These are phyloP conservation scores for Ischnura elegans DNA, from an alignment of 2,888 invertebrate species.

Conservation along the genomic window DNA sequence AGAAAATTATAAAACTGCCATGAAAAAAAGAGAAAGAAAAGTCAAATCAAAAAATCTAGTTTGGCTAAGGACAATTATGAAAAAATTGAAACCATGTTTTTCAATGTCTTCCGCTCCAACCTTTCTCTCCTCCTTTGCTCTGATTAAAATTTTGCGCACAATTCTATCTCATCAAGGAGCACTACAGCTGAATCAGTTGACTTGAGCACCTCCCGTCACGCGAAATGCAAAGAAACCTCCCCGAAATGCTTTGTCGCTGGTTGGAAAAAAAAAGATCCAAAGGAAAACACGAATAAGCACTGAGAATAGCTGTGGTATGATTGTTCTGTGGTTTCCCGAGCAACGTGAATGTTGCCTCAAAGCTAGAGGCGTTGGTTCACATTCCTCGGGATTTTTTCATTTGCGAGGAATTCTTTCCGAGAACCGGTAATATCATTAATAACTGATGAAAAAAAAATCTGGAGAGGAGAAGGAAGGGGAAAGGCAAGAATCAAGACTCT, in stretches of 20 bases:
- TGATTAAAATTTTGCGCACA: background rate
- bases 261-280: background rate
- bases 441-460: background rate
- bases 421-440: constrained; percentile 15
- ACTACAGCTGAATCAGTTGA: background rate
- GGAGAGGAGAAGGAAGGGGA: background rate
- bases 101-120: background rate
- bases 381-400: background rate
- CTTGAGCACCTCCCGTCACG: background rate
- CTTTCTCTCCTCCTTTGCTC: background rate
- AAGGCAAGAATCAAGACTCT: background rate
- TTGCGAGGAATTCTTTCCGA: background rate
- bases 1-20: background rate
- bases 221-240: constrained; percentile 16
- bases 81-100: constrained; percentile 9
- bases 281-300: background rate
- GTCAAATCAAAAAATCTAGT: background rate
- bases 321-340: constrained; percentile 23
- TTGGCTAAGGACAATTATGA: background rate
- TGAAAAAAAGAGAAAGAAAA: background rate
- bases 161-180: background rate
- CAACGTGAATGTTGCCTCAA: constrained; percentile 12
- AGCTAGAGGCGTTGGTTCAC: background rate
- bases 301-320: background rate
- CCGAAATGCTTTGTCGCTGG: background rate